Base-by-base conservation (phyloP, 2,888 invertebrate genomes). In the Steinernema scapterisci region DNA sequence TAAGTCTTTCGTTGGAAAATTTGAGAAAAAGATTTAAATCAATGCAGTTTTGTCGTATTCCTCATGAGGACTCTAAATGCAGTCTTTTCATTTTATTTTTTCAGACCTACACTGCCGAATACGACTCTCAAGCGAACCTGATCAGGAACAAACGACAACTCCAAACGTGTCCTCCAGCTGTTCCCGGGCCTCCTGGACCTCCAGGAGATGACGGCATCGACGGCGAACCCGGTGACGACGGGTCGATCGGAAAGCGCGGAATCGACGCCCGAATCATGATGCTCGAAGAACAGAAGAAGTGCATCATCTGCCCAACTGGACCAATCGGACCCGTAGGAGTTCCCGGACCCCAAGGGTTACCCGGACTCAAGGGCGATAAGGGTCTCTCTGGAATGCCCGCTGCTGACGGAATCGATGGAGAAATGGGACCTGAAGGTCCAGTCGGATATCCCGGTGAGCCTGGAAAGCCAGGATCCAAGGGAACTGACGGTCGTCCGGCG, bases 201-300 rank as follows among this genome's bases (percentile, higher is more conserved):
- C 76, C 79, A 11, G 81, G 81, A 6, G 70, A 71, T 1, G 23
- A 44, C 21, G 80, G 78, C 3, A 56, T 19, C 9, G 81, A 81
- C 45, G 81, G 81, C 11, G 75, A 74, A 19, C 31, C 70, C 21
- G 81, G 81, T 1, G 77, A 73, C n/a, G 27, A 76, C 11, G 79
- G 77, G 0, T 31, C 76, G 6, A 75, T 81, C 48, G 84, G 84
- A 51, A 52, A 75, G 1, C 71, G 82, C 7, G 86, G 86, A 43
- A 52, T 81, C 31, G 86, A 86, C 73, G 86, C 85, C 0, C 73
- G 82, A 13, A 81, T 81, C 45, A 81, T 85, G 38, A 74, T 86
- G 72, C 74, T 83, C 45, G 85, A 86, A 76, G 81, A 83, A 52
- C 83, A 84, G 54, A 77, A 81, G 45, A 82, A 84, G 73, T 86